phyloP scores from a whole-genome alignment of 2,113 vertebrate genomes.

The Seriola dumerili region DNA sequence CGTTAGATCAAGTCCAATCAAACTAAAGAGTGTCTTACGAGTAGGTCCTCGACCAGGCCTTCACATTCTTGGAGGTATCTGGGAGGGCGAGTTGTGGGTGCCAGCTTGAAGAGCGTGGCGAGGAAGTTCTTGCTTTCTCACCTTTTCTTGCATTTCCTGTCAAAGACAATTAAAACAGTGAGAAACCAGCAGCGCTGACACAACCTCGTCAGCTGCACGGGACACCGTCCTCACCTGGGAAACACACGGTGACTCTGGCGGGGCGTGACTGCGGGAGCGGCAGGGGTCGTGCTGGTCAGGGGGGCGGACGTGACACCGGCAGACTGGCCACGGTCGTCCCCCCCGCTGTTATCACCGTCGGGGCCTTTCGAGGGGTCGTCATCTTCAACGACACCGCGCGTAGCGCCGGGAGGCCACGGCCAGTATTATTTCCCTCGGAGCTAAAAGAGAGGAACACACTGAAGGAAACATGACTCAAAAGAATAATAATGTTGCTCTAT shows the following conservation, averaged over 20 bases:
- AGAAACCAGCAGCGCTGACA: too few species aligned
- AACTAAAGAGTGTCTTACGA: conserved; percentile 76
- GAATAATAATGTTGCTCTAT: too few species aligned
- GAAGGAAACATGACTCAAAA: too few species aligned
- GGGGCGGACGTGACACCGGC: conserved; percentile 25
- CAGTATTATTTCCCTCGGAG: too few species aligned
- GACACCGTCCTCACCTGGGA: conserved; percentile 80
- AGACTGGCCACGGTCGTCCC: conserved; percentile 51
- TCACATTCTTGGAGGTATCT: conserved; percentile 91
- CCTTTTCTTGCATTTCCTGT: conserved; percentile 93
- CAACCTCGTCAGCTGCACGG: too few species aligned
- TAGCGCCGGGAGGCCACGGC: conserved; percentile 72
- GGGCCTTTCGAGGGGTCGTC: conserved; percentile 77
- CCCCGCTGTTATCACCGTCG: conserved; percentile 70
- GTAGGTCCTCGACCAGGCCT: conserved; percentile 91
- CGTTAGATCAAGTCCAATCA: too few species aligned
- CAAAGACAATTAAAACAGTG: background rate
- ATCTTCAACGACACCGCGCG: conserved; percentile 75
- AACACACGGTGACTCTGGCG: conserved; percentile 79
- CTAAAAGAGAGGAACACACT: too few species aligned
- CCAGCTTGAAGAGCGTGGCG: conserved; percentile 91
- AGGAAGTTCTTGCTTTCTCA: conserved; percentile 93
- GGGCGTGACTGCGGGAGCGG: conserved; percentile 47
- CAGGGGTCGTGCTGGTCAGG: conserved; percentile 20
- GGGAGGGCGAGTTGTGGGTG: conserved; percentile 90